Evolutionary conservation across 2,888 invertebrate genomes (phyloP).

Genomic region (Oscheius myriophilus): DNA sequence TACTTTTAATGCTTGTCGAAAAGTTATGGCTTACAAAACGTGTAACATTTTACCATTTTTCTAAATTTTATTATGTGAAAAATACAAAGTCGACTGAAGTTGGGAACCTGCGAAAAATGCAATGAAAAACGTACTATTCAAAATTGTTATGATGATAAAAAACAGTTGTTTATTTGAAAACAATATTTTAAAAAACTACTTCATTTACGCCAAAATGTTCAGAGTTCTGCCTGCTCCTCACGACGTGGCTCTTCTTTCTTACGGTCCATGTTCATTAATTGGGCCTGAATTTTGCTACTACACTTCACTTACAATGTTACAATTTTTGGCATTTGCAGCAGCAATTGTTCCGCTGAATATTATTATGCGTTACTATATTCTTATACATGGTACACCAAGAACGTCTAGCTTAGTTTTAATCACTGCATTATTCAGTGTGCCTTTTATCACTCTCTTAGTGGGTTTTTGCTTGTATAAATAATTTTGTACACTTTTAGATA

Average conservation of each 20-base stretch:
- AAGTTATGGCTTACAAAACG: too few species aligned
- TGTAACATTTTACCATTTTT: too few species aligned
- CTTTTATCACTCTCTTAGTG: conserved; percentile 15
- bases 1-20: too few species aligned
- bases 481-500: background rate
- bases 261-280: conserved; percentile 1
- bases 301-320: conserved; percentile 1
- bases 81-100: too few species aligned
- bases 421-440: conserved; percentile 7
- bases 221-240: conserved; percentile 3
- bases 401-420: background rate
- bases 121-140: too few species aligned
- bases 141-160: too few species aligned
- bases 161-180: too few species aligned
- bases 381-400: conserved; percentile 2
- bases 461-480: background rate
- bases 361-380: conserved; percentile 4
- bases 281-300: conserved; percentile 20
- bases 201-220: too few species aligned
- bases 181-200: too few species aligned
- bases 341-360: conserved; percentile 24
- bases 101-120: too few species aligned
- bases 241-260: conserved; percentile 14
- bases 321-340: conserved; percentile 4
- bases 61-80: too few species aligned